These are phyloP conservation scores for Thunnus thynnus DNA, from an alignment of 2,113 vertebrate genomes.

Conservation along the genomic window DNA sequence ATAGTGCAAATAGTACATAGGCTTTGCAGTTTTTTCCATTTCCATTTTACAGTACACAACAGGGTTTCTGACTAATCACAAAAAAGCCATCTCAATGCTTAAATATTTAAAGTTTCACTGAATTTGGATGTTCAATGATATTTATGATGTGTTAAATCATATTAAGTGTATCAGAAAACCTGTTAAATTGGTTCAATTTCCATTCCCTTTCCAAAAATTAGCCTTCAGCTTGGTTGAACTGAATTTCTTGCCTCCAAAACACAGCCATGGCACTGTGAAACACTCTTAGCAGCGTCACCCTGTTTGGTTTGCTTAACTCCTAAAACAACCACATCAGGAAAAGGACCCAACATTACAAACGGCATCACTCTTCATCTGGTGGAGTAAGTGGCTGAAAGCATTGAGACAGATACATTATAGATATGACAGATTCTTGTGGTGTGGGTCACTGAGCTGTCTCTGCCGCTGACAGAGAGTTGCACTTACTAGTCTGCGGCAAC, in stretches of 20 bases:
- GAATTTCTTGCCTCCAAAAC: slow-evolving; percentile 16
- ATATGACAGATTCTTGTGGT: slow-evolving; percentile 73
- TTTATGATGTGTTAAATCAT: neutral
- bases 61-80: neutral
- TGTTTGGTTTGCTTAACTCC: slow-evolving; percentile 48
- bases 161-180: neutral
- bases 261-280: neutral
- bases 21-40: neutral
- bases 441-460: slow-evolving; percentile 75
- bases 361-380: slow-evolving; percentile 59
- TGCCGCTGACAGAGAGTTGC: slow-evolving; percentile 51
- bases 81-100: neutral
- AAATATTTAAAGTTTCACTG: neutral
- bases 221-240: slow-evolving; percentile 17
- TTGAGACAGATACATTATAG: slow-evolving; percentile 72
- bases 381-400: slow-evolving; percentile 67
- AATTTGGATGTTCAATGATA: neutral
- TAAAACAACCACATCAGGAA: slow-evolving; percentile 55
- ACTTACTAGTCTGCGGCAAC: slow-evolving; percentile 43
- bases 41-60: neutral
- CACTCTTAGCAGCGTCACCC: slow-evolving; percentile 1
- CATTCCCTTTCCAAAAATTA: neutral
- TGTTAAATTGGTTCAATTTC: neutral
- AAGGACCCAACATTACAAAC: slow-evolving; percentile 51
- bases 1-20: neutral